Conservation (phyloP, 2,113 vertebrate genomes). For the Brienomyrus longianalis region DNA sequence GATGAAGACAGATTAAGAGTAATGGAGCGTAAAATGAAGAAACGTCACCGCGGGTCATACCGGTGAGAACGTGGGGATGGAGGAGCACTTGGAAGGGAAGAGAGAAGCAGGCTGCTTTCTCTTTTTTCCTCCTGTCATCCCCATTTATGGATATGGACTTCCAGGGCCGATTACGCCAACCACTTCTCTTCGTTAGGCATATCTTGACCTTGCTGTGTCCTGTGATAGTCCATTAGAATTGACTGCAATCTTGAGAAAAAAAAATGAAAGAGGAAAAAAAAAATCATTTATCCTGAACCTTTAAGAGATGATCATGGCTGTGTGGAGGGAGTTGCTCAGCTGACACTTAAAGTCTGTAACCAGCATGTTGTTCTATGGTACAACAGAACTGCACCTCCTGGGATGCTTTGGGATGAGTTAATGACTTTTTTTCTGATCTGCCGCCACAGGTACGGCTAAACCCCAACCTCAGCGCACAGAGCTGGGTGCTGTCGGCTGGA, state of each 20-base stretch:
- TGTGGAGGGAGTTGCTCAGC: neutral
- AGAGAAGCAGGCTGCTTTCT: neutral
- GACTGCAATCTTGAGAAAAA: neutral
- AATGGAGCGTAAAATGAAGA: conserved; percentile 66
- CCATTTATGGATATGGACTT: neutral
- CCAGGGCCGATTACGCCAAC: neutral
- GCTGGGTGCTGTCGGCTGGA: conserved; percentile 76
- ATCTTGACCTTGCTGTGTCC: neutral
- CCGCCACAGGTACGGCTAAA: conserved; percentile 77
- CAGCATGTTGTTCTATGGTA: neutral
- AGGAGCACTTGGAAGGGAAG: conserved; percentile 8
- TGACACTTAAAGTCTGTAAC: neutral
- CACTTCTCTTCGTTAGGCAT: neutral
- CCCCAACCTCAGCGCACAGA: conserved; percentile 77
- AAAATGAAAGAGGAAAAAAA: neutral
- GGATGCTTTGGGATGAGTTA: neutral
- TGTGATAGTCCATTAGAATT: neutral
- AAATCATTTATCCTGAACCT: neutral
- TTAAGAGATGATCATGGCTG: neutral
- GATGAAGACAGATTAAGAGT: conserved; percentile 46
- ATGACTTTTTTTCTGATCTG: neutral
- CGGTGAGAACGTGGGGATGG: neutral
- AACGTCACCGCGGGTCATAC: conserved; percentile 40
- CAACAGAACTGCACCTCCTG: neutral
- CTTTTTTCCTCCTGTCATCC: neutral